These are phyloP conservation scores for Apamea sordens DNA, from an alignment of 2,888 invertebrate genomes.

Conservation along the genomic window DNA sequence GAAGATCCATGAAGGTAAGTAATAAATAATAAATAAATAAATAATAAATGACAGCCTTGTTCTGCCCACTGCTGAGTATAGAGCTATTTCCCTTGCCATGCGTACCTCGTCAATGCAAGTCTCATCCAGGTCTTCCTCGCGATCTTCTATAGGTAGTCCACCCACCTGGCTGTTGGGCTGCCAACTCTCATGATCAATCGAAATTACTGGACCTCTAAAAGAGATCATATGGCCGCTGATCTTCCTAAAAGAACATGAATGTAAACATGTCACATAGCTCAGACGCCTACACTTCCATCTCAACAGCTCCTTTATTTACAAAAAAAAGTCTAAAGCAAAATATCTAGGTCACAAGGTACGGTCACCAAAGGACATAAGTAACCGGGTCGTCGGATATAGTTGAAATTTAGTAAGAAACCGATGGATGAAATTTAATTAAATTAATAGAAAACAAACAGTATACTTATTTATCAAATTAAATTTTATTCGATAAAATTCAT, in stretches of 20 bases:
- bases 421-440: too few species aligned
- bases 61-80: not conserved
- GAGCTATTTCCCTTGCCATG: not conserved
- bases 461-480: too few species aligned
- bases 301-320: not conserved
- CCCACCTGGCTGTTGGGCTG: not conserved
- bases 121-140: not conserved
- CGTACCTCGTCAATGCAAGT: not conserved
- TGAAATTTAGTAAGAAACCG: too few species aligned
- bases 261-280: not conserved
- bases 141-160: not conserved
- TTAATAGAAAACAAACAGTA: too few species aligned
- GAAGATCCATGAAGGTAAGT: not conserved
- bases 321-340: conserved; percentile 8
- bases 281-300: not conserved
- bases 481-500: too few species aligned
- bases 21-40: too few species aligned
- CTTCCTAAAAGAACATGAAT: not conserved
- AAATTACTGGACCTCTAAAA: not conserved
- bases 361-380: too few species aligned
- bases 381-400: too few species aligned
- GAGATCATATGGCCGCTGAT: not conserved
- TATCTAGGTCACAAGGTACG: conserved; percentile 15
- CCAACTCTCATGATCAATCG: not conserved
- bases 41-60: too few species aligned